These are phyloP conservation scores for Cercopithecus mona DNA, from an alignment of 2,113 vertebrate genomes.

Conservation along the genomic window DNA sequence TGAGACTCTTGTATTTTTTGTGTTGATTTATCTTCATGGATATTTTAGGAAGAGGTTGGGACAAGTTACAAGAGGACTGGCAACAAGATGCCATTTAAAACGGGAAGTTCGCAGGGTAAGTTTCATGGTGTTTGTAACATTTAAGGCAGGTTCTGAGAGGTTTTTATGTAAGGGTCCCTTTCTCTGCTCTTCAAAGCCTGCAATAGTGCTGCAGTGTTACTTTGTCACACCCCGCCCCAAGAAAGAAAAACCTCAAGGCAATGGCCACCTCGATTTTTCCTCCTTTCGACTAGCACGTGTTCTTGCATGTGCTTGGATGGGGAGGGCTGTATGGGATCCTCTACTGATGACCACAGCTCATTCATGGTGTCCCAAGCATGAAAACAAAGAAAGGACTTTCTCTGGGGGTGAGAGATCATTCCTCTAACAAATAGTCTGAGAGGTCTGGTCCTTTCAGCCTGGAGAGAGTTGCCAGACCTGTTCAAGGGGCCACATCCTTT, in stretches of 20 bases:
- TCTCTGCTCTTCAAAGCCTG: not conserved
- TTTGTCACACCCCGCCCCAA: not conserved
- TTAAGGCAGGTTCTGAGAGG: not conserved
- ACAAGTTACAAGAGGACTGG: not conserved
- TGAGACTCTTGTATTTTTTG: not conserved
- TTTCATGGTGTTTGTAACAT: not conserved
- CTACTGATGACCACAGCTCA: not conserved
- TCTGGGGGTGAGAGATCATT: rapidly evolving
- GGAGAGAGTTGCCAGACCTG: not conserved
- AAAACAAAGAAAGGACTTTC: not conserved
- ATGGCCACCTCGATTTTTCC: not conserved
- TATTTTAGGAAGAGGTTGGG: not conserved
- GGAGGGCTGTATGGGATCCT: no score
- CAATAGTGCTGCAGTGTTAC: not conserved
- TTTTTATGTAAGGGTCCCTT: not conserved
- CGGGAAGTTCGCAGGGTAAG: not conserved
- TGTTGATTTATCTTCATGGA: not conserved
- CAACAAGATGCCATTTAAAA: not conserved
- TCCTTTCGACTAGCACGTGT: not conserved
- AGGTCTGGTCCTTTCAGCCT: not conserved
- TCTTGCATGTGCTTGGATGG: not conserved
- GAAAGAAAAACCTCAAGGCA: not conserved
- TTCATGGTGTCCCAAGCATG: not conserved
- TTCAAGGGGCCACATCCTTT: not conserved
- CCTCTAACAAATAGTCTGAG: not conserved